Percentiles rank a stretch among this genome's conserved stretches.
Evolutionary conservation across 2,113 vertebrate genomes (phyloP).

Genomic region (Gracilinanus agilis): DNA sequence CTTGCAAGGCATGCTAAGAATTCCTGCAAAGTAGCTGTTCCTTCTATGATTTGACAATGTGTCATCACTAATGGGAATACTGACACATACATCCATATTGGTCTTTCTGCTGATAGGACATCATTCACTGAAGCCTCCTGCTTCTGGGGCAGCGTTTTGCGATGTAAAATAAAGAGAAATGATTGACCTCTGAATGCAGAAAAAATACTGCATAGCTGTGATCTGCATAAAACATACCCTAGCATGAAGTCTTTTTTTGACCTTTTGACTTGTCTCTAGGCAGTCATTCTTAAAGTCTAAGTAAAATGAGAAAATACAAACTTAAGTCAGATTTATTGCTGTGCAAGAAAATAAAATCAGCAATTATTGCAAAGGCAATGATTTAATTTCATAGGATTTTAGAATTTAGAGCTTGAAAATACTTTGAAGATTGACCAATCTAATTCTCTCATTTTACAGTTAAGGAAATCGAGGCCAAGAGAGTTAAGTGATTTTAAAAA

Average conservation of each 20-base stretch:
- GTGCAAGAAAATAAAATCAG: not conserved
- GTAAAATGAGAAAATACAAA: not conserved
- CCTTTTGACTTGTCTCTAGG: not conserved
- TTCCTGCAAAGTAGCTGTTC: conserved; percentile 5
- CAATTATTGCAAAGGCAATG: conserved; percentile 2
- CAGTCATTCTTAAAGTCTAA: not conserved
- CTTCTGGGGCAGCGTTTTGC: not conserved
- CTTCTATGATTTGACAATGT: not conserved
- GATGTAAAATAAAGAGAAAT: not conserved
- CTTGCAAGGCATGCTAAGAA: not conserved
- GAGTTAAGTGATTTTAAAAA: not conserved
- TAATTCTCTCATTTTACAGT: not conserved
- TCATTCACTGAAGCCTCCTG: not conserved
- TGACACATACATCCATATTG: not conserved
- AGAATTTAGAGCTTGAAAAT: not conserved
- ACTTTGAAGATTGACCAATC: not conserved
- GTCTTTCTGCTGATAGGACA: not conserved
- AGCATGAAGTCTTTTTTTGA: not conserved
- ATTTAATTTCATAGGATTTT: not conserved
- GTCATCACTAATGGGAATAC: not conserved
- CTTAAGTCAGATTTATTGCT: not conserved
- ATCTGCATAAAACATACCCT: not conserved
- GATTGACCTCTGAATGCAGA: not conserved
- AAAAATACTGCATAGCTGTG: not conserved
- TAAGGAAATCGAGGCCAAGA: not conserved